Evolutionary conservation across 2,113 vertebrate species (phyloP), one percentile per base, ranked within the genome.

Genomic region (Bubo scandiacus): DNA sequence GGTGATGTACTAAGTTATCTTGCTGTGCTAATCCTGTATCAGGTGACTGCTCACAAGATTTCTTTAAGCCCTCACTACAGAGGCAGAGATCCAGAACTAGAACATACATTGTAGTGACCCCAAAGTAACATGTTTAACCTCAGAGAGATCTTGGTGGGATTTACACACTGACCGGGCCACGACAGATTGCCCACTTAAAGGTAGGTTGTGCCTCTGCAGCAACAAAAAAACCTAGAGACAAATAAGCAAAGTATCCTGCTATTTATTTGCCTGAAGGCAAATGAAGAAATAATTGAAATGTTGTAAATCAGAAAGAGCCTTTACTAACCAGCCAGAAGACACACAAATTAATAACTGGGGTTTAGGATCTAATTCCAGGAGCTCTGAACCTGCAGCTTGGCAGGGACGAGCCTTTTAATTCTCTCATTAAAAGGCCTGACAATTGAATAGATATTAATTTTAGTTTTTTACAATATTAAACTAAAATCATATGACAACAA

Each of bases 1-100:
- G 88, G 91, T 10, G 86, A 93, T 86, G 85, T 63, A 74, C 84
- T 94, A 74, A 5, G 89, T 90, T 97, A 94, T 96, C 91, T 93
- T 88, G 78, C 88, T n/a, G 58, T 40, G 94, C 96, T 98, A 98
- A 99, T 98, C 98, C 97, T 66, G 93, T 59, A 54, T 98, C 98
- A 98, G 98, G 98, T 98, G 99, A 98, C 96, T 97, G 89, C 97
- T 99, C 98, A 98, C 98, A 98, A 98, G 98, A 96, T 97, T 92
- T 91, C 90, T 74, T 78, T 96, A 96, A 97, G 92, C 88, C 59
- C 95, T 95, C 82, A 77, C 88, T 73, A 96, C 87, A 34, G 90
- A 97, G 94, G 96, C 73, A 85, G 65, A 79, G 88, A 79, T 29
- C 62, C 80, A 63, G 52, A 94, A 96, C 88, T 32, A 92, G 96